phyloP scores from a whole-genome alignment of 1,140 invertebrate genomes.

The Carcinoscorpius rotundicauda region DNA sequence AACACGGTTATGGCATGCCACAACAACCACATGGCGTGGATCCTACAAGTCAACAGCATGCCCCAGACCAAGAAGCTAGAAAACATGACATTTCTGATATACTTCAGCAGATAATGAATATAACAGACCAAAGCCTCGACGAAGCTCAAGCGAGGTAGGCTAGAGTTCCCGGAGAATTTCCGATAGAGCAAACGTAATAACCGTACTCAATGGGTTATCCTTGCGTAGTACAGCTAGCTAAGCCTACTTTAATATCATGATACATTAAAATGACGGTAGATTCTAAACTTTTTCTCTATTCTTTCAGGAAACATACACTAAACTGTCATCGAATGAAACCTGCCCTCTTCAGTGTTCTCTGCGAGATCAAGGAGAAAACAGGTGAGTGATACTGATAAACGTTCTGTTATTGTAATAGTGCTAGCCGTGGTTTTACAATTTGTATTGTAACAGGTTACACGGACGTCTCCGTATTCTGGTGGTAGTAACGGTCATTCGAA shows the following conservation, averaged over 20 bases:
- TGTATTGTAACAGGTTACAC: too few relatives aligned
- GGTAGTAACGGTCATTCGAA: too few relatives aligned
- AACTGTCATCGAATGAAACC: conserved; percentile 95
- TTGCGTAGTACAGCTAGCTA: too few relatives aligned
- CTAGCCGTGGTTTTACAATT: too few relatives aligned
- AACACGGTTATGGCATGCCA: conserved; percentile 25
- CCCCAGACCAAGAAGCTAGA: conserved; percentile 40
- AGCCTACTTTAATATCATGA: too few relatives aligned
- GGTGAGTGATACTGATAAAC: conserved; percentile 43
- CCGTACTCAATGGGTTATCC: too few relatives aligned
- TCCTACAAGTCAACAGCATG: conserved; percentile 32
- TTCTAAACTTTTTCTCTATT: conserved; percentile 9
- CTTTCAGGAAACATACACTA: conserved; percentile 71
- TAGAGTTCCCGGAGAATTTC: not conserved
- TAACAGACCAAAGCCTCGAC: conserved; percentile 94
- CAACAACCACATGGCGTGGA: conserved; percentile 16
- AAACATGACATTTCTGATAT: conserved; percentile 42
- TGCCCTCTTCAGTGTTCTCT: conserved; percentile 89
- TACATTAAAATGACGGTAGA: not conserved
- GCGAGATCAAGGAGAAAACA: conserved; percentile 97
- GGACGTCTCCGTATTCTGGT: too few relatives aligned
- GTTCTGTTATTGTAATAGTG: too few relatives aligned
- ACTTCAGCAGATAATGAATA: conserved; percentile 96
- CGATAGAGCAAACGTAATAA: too few relatives aligned
- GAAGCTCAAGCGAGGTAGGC: conserved; percentile 86